These are phyloP conservation scores for Parotocinclus haroldoi DNA, from an alignment of 2,797 vertebrate genomes.

Conservation along the genomic window DNA sequence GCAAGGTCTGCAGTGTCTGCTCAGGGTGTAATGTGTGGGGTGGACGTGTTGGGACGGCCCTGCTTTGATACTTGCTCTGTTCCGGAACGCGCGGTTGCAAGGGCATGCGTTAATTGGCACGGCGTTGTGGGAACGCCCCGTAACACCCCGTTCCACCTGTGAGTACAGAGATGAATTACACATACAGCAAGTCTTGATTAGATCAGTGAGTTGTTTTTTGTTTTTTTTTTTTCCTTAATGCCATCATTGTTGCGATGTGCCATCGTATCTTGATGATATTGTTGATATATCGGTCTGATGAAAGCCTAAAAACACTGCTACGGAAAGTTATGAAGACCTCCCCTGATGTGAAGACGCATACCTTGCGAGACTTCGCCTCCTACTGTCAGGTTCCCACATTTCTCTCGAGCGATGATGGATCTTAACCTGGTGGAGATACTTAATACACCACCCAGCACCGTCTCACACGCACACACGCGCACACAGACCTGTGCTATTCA, in stretches of 20 bases:
- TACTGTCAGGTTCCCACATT: constrained; percentile 27
- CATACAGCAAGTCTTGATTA: no score
- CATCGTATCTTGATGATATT: background rate
- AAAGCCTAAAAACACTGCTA: constrained; percentile 1
- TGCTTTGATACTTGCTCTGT: constrained; percentile 38
- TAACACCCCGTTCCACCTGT: constrained; percentile 41
- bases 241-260: constrained; percentile 1
- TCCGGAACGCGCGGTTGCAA: constrained; percentile 49
- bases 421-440: constrained; percentile 19
- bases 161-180: background rate
- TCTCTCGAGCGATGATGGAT: constrained; percentile 41
- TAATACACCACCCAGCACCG: constrained; percentile 6
- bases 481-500: constrained; percentile 24
- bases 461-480: no score
- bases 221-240: background rate
- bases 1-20: constrained; percentile 47
- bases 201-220: background rate
- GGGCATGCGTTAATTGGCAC: constrained; percentile 51
- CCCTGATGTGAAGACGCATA: constrained; percentile 53
- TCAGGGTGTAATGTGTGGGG: constrained; percentile 50
- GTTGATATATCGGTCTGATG: constrained; percentile 3
- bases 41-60: constrained; percentile 42
- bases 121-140: constrained; percentile 48
- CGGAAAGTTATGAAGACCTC: background rate
- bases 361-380: constrained; percentile 54